A percentile compares a stretch with the other conserved stretches of the same genome.
These are phyloP conservation scores for Agrochola lota DNA, from an alignment of 2,888 invertebrate species.

Conservation along the genomic window DNA sequence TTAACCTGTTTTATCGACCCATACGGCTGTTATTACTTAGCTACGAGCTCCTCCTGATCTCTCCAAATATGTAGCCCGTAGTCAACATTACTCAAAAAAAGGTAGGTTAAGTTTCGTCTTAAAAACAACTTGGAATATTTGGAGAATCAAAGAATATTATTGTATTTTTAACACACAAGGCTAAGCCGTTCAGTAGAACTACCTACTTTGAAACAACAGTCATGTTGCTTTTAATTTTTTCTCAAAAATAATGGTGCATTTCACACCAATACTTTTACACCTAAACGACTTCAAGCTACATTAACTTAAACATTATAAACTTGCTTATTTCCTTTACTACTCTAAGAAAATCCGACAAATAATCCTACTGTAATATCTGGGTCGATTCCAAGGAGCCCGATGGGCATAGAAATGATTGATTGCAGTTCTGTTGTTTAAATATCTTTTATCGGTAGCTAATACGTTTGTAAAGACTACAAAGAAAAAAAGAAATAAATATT, in stretches of 20 bases:
- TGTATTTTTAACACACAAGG: not conserved
- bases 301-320: conserved; percentile 34
- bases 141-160: not conserved
- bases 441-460: too few species aligned
- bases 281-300: conserved; percentile 41
- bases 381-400: not conserved
- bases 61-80: too few species aligned
- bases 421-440: not conserved
- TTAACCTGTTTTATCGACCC: too few species aligned
- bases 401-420: not conserved
- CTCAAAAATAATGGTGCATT: conserved; percentile 17
- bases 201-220: conserved; percentile 1
- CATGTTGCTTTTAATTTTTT: not conserved
- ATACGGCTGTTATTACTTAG: too few species aligned
- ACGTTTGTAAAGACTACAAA: too few species aligned
- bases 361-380: not conserved
- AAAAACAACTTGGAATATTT: not conserved
- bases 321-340: conserved; percentile 7
- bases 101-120: too few species aligned
- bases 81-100: not conserved
- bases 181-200: not conserved
- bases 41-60: too few species aligned
- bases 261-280: conserved; percentile 20
- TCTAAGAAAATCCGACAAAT: not conserved
- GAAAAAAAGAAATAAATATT: too few species aligned